Percentiles rank a stretch among this genome's conserved stretches.
Evolutionary conservation across 2,797 vertebrate genomes (phyloP).

Genomic region (Macroramphosus scolopax): DNA sequence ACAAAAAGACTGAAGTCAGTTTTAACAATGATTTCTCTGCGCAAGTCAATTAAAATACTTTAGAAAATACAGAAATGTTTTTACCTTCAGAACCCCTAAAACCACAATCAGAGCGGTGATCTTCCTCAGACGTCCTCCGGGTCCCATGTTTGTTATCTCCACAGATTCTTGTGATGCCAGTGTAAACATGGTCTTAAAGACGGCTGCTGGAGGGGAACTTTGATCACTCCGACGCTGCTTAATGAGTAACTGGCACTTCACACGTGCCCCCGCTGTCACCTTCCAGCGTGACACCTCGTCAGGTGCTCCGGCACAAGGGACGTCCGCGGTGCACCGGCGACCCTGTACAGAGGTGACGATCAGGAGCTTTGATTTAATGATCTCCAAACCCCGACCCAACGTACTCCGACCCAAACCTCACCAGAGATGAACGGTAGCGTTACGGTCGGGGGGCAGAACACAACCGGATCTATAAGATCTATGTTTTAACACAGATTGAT

Average conservation of each 20-base stretch:
- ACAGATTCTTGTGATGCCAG: too few relatives aligned
- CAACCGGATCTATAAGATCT: too few relatives aligned
- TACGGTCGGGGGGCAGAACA: too few relatives aligned
- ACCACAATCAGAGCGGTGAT: conserved; percentile 39
- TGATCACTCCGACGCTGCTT: conserved; percentile 48
- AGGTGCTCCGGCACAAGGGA: background rate
- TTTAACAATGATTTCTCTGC: background rate
- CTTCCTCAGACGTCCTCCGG: conserved; percentile 16
- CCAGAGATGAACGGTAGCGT: too few relatives aligned
- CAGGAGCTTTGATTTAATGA: too few relatives aligned
- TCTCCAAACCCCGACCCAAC: too few relatives aligned
- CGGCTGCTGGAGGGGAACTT: conserved; percentile 48
- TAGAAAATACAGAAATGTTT: background rate
- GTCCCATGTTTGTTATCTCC: conserved; percentile 50
- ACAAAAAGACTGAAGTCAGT: too few relatives aligned
- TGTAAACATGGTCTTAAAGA: too few relatives aligned
- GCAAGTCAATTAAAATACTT: background rate
- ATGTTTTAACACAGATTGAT: too few relatives aligned
- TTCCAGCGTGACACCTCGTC: background rate
- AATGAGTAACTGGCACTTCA: conserved; percentile 48
- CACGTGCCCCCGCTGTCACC: background rate
- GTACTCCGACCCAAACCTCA: too few relatives aligned
- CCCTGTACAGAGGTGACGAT: too few relatives aligned
- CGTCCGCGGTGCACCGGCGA: too few relatives aligned
- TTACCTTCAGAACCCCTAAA: conserved; percentile 58